phyloP scores from a whole-genome alignment of 2,888 invertebrate species.

The Cephonodes hylas region DNA sequence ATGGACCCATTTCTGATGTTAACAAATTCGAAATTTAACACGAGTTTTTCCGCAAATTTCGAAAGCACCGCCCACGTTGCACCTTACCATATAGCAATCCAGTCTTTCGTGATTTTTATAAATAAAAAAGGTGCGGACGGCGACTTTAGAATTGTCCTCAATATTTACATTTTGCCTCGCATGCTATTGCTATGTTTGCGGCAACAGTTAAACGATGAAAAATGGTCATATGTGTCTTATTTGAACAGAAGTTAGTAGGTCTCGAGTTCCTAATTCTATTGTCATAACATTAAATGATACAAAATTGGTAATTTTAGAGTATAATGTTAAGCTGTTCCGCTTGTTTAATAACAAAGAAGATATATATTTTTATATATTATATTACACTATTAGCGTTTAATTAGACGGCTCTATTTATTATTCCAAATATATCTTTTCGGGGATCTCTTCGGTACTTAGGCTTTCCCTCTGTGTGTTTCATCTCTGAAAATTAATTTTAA shows the following conservation, averaged over 20 bases:
- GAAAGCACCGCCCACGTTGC: background rate
- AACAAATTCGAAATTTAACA: slow-evolving; percentile 16
- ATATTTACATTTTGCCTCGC: slow-evolving; percentile 56
- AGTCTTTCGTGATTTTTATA: background rate
- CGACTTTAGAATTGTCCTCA: background rate
- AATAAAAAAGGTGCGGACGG: background rate
- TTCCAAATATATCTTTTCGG: too few relatives aligned
- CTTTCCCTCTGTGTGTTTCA: too few relatives aligned
- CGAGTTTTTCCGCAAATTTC: slow-evolving; percentile 21
- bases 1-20: slow-evolving; percentile 23
- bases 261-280: background rate
- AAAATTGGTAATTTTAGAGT: background rate
- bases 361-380: too few relatives aligned
- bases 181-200: slow-evolving; percentile 45
- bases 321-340: too few relatives aligned
- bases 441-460: too few relatives aligned
- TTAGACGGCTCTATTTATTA: too few relatives aligned
- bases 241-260: slow-evolving; percentile 25
- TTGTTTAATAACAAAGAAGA: too few relatives aligned
- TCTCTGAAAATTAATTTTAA: too few relatives aligned
- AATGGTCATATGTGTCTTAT: slow-evolving; percentile 1
- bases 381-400: too few relatives aligned
- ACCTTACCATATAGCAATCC: background rate
- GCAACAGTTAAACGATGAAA: slow-evolving; percentile 24
- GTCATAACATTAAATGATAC: background rate